Evolutionary conservation across 92 coral and sea anemone genomes (phyloP), one percentile per base, ranked within the genome.

Genomic region (Zoanthus solanderi): DNA sequence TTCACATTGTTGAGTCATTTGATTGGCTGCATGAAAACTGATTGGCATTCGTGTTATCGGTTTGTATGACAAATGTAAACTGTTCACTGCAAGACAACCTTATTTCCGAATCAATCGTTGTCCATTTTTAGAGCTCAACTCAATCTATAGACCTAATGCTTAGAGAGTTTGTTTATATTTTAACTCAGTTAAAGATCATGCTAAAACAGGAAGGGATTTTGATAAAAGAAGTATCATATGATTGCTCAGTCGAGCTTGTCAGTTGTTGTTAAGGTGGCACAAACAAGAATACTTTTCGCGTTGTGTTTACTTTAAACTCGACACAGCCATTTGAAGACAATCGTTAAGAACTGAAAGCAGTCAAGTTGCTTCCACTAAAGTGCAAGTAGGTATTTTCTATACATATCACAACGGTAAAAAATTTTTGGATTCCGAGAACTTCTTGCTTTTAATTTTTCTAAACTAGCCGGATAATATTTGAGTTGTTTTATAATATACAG

Each of bases 11-110:
- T 37, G 73, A 48, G 63, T 65, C 8, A 9, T 58, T 63, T 81
- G 85, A 81, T 81, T 81, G 85, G 85, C 75, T 81, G 85, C 29
- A 1, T 2, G 2, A 7, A 44, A 11, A 3, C 44, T 81, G 42
- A 81, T 81, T 81, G 85, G 28, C 75, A 81, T 63, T 63, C 32
- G 15, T 65, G 47, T 47, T 56, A 81, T 81, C 31, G 53, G 63
- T 47, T 81, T 81, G 75, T 81, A 46, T 66, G 44, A 30, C 60
- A 9, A 81, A 66, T 81, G 85, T 66, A 81, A 66, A 81, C 85
- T 81, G 16, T 23, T 32, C 67, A 13, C 45, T 37, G 52, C 71
- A 37, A 61, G 72, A 28, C 84, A 54, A 79, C 58, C 29, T 79
- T 66, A 80, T 80, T 66, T 44, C 8, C 75, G 46, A 66, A 66